Evolutionary conservation across 92 coral and sea anemone genomes (phyloP).

Genomic region (Isaurus tuberculatus): DNA sequence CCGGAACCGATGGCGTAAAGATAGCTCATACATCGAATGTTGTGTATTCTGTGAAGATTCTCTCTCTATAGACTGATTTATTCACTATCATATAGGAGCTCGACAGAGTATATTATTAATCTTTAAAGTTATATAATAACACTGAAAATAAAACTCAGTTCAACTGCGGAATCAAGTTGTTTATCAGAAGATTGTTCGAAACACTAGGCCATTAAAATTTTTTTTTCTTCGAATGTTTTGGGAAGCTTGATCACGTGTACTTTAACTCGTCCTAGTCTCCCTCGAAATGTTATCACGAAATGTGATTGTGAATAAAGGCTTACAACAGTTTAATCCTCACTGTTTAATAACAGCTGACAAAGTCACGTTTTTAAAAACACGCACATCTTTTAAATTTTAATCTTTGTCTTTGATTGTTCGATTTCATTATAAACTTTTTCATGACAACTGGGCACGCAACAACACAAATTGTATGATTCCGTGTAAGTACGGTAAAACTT

Average conservation of each 20-base stretch:
- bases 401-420: not conserved
- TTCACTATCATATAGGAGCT: not conserved
- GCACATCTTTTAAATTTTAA: not conserved
- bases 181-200: not conserved
- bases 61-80: not conserved
- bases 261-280: conserved; percentile 25
- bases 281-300: not conserved
- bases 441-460: not conserved
- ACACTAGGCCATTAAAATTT: not conserved
- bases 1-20: conserved; percentile 59
- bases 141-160: not conserved
- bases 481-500: no score
- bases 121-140: not conserved
- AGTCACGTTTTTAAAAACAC: conserved; percentile 30
- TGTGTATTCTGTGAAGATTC: not conserved
- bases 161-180: not conserved
- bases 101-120: not conserved
- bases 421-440: not conserved
- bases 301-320: not conserved
- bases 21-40: conserved; percentile 43
- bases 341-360: not conserved
- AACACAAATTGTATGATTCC: not conserved
- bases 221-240: conserved; percentile 34
- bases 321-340: conserved; percentile 15
- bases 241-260: conserved; percentile 44